Evolutionary conservation across 2,888 invertebrate genomes (phyloP).

Genomic region (Lasius platythorax): DNA sequence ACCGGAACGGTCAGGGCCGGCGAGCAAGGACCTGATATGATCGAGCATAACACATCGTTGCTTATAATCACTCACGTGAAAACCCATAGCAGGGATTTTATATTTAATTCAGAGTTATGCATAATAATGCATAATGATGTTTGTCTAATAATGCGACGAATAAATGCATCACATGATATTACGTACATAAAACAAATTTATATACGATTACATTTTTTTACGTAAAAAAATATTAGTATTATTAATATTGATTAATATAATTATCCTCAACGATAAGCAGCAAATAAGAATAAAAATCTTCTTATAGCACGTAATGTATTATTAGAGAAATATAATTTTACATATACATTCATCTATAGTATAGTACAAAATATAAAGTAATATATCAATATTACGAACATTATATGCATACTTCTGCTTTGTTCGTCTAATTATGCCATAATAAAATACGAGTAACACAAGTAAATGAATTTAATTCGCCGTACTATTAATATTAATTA

Average conservation of each 20-base stretch:
- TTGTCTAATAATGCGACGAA: neutral
- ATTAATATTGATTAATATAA: neutral
- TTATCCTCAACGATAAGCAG: neutral
- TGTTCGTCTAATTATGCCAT: neutral
- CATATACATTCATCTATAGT: neutral
- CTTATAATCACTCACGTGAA: slow-evolving; percentile 59
- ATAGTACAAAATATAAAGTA: neutral
- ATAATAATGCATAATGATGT: neutral
- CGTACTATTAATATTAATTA: neutral
- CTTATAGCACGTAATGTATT: neutral
- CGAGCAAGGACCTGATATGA: slow-evolving; percentile 74
- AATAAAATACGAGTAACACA: neutral
- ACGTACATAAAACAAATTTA: neutral
- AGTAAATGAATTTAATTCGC: neutral
- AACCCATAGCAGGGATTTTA: slow-evolving; percentile 29
- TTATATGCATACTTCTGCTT: neutral
- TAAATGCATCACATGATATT: neutral
- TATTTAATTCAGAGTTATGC: slow-evolving; percentile 10
- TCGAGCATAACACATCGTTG: slow-evolving; percentile 70
- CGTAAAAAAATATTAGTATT: neutral
- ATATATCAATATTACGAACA: neutral
- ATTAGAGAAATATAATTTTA: slow-evolving; percentile 13
- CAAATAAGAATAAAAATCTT: neutral
- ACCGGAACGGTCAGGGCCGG: slow-evolving; percentile 80
- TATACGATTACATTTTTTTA: neutral